Percentiles rank a stretch among this genome's conserved stretches.
phyloP scores from a whole-genome alignment of 2,888 invertebrate genomes.

The Dione vanillae region DNA sequence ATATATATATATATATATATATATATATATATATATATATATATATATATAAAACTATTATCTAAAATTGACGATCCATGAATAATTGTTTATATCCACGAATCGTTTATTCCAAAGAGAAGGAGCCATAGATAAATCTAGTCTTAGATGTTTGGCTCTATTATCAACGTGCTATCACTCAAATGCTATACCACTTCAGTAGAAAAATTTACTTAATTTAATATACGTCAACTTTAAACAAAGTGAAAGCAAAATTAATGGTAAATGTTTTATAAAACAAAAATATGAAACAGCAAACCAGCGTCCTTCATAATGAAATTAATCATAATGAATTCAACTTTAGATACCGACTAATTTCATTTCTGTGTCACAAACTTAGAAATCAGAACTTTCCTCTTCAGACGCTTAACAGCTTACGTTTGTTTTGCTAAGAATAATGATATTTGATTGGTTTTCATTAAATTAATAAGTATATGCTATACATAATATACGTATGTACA shows the following conservation, averaged over 20 bases:
- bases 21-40: no score
- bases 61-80: no score
- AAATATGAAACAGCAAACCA: neutral
- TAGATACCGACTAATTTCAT: constrained; percentile 15
- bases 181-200: neutral
- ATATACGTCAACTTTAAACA: neutral
- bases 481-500: no score
- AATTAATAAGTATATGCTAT: no score
- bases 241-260: neutral
- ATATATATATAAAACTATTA: no score
- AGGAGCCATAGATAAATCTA: no score
- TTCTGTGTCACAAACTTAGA: constrained; percentile 22
- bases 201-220: neutral
- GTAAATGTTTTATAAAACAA: neutral
- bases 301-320: neutral
- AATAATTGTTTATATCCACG: no score
- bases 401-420: constrained; percentile 19
- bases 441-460: neutral
- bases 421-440: constrained; percentile 1
- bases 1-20: no score
- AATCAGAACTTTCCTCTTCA: constrained; percentile 19
- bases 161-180: neutral
- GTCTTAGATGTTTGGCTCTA: no score
- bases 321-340: constrained; percentile 19
- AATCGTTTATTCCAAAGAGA: no score